Conservation (phyloP, 2,888 invertebrate genomes). For the Augiades crinisus region DNA sequence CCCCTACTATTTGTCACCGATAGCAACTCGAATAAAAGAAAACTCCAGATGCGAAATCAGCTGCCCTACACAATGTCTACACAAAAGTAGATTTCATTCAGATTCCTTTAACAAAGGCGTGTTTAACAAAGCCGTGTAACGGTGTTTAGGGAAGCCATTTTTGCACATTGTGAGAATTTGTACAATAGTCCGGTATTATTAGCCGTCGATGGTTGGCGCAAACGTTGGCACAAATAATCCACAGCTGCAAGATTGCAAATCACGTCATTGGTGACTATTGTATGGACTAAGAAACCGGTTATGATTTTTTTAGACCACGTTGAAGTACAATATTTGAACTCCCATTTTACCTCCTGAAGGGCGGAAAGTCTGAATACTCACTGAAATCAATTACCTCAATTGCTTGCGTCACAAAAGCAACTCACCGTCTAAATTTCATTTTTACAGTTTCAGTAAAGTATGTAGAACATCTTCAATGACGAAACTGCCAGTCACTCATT, state of each 20-base stretch:
- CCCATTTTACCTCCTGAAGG: too few species aligned
- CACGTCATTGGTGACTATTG: too few species aligned
- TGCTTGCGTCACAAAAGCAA: too few species aligned
- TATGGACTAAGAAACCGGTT: too few species aligned
- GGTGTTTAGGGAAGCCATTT: conserved; percentile 31
- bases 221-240: not conserved
- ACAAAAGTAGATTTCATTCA: conserved; percentile 1
- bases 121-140: conserved; percentile 32
- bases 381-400: too few species aligned
- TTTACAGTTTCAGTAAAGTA: too few species aligned
- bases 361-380: too few species aligned
- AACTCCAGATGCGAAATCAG: not conserved
- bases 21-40: conserved; percentile 4
- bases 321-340: too few species aligned
- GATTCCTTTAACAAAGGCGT: conserved; percentile 33
- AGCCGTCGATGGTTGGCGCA: conserved; percentile 1
- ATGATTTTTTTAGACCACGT: too few species aligned
- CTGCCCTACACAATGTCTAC: conserved; percentile 1
- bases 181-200: conserved; percentile 1
- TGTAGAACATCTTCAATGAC: too few species aligned
- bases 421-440: too few species aligned
- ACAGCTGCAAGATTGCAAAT: not conserved
- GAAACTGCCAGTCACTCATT: too few species aligned
- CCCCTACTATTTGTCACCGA: conserved; percentile 2
- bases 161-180: conserved; percentile 21